Base-by-base conservation (phyloP, 2,113 vertebrate species). In the Nibea coibor region DNA sequence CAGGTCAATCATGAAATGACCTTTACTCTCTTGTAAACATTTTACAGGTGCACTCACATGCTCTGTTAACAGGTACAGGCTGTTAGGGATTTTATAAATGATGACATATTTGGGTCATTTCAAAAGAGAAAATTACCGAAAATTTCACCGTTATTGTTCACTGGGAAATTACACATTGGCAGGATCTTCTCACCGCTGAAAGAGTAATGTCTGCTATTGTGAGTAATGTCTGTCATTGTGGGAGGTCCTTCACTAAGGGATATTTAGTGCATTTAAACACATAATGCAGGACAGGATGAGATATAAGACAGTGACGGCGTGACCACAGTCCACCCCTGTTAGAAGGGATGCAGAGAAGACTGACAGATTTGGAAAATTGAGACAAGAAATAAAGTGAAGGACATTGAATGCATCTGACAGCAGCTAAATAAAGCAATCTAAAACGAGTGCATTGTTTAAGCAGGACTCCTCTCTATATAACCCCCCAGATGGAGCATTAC, bases 11-110 rank as follows among this genome's bases (percentile, higher is more conserved):
- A 67, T 58, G 15, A 73, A 70, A 73, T 84, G 89, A 88, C 88
- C 89, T 90, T 89, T 81, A 75, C 2, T 76, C 88, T 78, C 80
- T 91, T 70, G 63, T 92, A 80, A 91, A 90, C 47, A 75, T 87
- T 90, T 92, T 88, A 92, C 64, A 47, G 68, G 80, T 69, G 62
- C 72, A 81, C 59, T 86, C 58, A 88, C n/a, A 70, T 19, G 6
- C 7, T 14, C 11, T 14, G 17, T 71, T 50, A 57, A 83, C 64
- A 80, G 47, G n/a, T 47, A 48, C 28, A 53, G 72, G 16, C n/a
- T 20, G 42, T 48, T 31, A 48, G 43, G 26, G 45, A 43, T 83
- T 80, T 69, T 42, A 62, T 43, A 78, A 68, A 78, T 24, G 9
- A 54, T 67, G 59, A 80, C 56, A 35, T 24, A 63, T 80, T 42